These are phyloP conservation scores for Dilophus febrilis DNA, from an alignment of 2,888 invertebrate species.

Conservation along the genomic window DNA sequence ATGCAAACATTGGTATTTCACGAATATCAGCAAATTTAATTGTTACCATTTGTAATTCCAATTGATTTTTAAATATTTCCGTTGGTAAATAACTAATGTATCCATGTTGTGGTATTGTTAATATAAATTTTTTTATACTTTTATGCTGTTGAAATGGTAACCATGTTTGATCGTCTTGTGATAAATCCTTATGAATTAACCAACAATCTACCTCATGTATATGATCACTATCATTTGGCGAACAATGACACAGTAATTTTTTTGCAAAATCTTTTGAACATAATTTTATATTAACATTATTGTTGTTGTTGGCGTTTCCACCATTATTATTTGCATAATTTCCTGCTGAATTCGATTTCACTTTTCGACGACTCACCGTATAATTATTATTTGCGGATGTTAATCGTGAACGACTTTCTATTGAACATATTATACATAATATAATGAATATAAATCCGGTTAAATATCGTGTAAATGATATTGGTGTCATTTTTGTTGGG, in stretches of 20 bases:
- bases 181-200: conserved; percentile 51
- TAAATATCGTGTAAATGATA: too few relatives aligned
- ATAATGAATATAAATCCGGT: conserved; percentile 5
- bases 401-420: conserved; percentile 6
- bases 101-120: conserved; percentile 52
- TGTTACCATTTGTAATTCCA: conserved; percentile 45
- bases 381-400: not conserved
- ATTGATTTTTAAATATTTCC: conserved; percentile 46
- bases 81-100: conserved; percentile 54
- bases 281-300: conserved; percentile 12
- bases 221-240: conserved; percentile 26
- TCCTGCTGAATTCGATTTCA: not conserved
- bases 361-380: conserved; percentile 4
- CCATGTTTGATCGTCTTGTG: conserved; percentile 56
- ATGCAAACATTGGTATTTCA: conserved; percentile 50
- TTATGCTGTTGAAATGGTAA: conserved; percentile 55
- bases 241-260: conserved; percentile 29
- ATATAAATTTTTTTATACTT: conserved; percentile 48
- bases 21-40: conserved; percentile 57
- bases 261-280: conserved; percentile 28
- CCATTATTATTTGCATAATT: conserved; percentile 3
- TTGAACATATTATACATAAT: conserved; percentile 7
- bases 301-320: conserved; percentile 1
- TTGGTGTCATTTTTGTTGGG: too few relatives aligned
- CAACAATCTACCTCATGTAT: conserved; percentile 62